phyloP scores from a whole-genome alignment of 92 coral and sea anemone species.

The Zoanthus sansibaricus region DNA sequence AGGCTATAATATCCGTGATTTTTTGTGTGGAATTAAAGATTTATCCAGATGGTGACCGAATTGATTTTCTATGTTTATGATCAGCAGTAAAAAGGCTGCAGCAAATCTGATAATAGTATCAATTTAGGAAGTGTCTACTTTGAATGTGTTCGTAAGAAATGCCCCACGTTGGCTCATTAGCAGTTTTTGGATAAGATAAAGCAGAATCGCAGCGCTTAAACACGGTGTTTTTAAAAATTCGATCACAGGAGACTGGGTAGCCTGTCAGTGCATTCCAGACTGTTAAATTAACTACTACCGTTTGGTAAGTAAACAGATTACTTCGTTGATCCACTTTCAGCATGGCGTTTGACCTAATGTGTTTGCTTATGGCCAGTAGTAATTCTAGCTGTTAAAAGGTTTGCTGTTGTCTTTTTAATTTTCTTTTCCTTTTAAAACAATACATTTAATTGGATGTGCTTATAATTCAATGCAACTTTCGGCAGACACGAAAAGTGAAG shows the following conservation, averaged over 20 bases:
- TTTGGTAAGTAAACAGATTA: slow-evolving; percentile 32
- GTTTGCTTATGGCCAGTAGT: slow-evolving; percentile 35
- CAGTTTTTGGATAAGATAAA: slow-evolving; percentile 23
- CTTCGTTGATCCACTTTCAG: slow-evolving; percentile 47
- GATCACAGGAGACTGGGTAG: not conserved
- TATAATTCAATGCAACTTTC: not conserved
- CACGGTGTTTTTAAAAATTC: not conserved
- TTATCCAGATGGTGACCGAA: slow-evolving; percentile 16
- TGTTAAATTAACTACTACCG: slow-evolving; percentile 11
- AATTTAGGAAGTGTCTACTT: not conserved
- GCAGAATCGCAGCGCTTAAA: not conserved
- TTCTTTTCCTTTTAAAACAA: slow-evolving; percentile 34
- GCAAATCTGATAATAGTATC: not conserved
- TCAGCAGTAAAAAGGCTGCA: not conserved
- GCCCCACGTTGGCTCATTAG: not conserved
- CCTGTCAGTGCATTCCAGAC: not conserved
- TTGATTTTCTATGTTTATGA: not conserved
- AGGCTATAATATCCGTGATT: not conserved
- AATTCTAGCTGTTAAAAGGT: slow-evolving; percentile 50
- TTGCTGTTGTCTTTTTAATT: slow-evolving; percentile 38
- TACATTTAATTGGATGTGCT: slow-evolving; percentile 29
- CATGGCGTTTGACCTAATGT: slow-evolving; percentile 39
- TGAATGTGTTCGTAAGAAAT: not conserved
- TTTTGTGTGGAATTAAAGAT: not conserved
- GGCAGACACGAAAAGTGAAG: not conserved